A percentile compares a stretch with the other conserved stretches of the same genome.
These are phyloP conservation scores for Calameuta filiformis DNA, from an alignment of 2,888 invertebrate species.

Conservation along the genomic window DNA sequence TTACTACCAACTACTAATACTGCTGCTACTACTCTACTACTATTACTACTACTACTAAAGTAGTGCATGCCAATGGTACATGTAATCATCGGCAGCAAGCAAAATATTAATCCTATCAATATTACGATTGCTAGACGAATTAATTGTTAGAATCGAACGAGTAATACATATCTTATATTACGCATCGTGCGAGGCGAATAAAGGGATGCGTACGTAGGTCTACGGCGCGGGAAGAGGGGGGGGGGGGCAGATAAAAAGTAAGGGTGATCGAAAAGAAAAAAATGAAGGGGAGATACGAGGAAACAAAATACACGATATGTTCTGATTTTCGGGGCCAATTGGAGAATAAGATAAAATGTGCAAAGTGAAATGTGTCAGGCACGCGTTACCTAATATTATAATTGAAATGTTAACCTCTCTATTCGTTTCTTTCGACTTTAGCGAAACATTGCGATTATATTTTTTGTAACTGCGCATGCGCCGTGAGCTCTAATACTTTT, in stretches of 20 bases:
- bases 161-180: constrained; percentile 22
- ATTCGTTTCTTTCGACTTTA: background rate
- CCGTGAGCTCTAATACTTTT: background rate
- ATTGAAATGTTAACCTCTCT: background rate
- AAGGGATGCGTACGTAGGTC: background rate
- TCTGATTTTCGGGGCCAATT: constrained; percentile 61
- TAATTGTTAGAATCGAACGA: constrained; percentile 26
- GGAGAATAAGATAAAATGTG: constrained; percentile 35
- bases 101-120: constrained; percentile 27
- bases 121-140: constrained; percentile 30
- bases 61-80: background rate
- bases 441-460: background rate
- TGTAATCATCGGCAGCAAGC: background rate
- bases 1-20: constrained; percentile 1
- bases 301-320: constrained; percentile 27
- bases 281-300: constrained; percentile 11
- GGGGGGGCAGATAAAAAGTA: background rate
- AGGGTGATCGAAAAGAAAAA: constrained; percentile 18
- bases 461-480: background rate
- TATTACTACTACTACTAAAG: background rate
- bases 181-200: background rate
- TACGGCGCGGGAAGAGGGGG: background rate
- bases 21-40: background rate
- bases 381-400: constrained; percentile 1
- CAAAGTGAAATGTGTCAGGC: background rate